Percentiles rank a stretch among this genome's conserved stretches.
Conservation (phyloP, 1,140 invertebrate genomes). For the Nebria ingens region DNA sequence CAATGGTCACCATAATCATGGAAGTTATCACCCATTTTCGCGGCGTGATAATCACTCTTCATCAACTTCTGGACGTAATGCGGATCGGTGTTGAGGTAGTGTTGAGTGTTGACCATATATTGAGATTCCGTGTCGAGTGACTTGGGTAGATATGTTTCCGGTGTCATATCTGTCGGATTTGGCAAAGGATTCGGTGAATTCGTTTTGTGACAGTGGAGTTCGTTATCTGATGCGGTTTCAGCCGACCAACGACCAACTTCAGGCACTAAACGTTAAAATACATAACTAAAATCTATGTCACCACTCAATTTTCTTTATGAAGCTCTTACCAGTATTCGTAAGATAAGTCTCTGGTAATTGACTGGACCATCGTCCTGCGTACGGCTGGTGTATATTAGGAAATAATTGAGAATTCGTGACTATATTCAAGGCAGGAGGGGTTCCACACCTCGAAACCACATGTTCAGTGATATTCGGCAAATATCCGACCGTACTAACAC, state of each 20-base stretch:
- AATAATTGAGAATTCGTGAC: conserved; percentile 58
- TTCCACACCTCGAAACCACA: conserved; percentile 38
- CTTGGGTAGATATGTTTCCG: conserved; percentile 43
- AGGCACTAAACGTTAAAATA: neutral
- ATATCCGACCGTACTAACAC: conserved; percentile 43
- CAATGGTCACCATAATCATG: conserved; percentile 47
- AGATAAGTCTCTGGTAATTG: conserved; percentile 54
- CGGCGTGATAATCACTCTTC: conserved; percentile 24
- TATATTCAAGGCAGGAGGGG: conserved; percentile 55
- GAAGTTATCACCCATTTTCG: conserved; percentile 34
- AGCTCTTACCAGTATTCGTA: conserved; percentile 36
- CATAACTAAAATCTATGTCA: too few species aligned
- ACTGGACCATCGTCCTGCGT: conserved; percentile 58
- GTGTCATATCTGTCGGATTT: conserved; percentile 58
- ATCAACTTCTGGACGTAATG: conserved; percentile 23
- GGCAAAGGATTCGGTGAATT: conserved; percentile 61
- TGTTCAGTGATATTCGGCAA: conserved; percentile 66
- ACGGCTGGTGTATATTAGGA: conserved; percentile 54
- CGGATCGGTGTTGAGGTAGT: conserved; percentile 5
- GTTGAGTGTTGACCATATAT: conserved; percentile 4
- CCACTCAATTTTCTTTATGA: too few species aligned
- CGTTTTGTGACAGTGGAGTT: conserved; percentile 49
- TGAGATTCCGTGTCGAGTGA: conserved; percentile 17
- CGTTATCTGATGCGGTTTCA: conserved; percentile 64
- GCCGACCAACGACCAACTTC: conserved; percentile 65